These are phyloP conservation scores for Numenius phaeopus DNA, from an alignment of 2,797 vertebrate genomes.

Conservation along the genomic window DNA sequence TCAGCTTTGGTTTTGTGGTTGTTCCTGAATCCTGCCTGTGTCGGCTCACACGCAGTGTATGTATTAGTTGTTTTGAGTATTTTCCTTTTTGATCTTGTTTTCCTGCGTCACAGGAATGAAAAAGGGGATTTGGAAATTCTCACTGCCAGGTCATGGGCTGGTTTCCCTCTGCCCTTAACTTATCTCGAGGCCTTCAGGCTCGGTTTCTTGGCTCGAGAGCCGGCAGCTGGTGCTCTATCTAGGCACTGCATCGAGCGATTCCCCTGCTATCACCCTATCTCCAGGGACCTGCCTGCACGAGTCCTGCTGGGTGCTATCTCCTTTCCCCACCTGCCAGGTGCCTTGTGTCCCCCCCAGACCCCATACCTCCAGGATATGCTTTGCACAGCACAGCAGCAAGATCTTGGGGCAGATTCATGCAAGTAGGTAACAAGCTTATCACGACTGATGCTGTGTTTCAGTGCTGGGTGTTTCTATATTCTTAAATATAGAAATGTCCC, in stretches of 20 bases:
- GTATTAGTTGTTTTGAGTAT: not conserved
- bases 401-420: not conserved
- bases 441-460: accelerated
- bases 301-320: not conserved
- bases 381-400: not conserved
- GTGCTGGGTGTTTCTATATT: not conserved
- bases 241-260: not conserved
- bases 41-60: not conserved
- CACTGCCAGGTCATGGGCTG: not conserved
- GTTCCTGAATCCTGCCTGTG: not conserved
- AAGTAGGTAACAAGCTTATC: not conserved
- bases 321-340: not conserved
- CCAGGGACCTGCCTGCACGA: not conserved
- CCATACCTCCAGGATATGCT: not conserved
- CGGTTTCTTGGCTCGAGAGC: not conserved
- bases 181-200: slow-evolving; percentile 37
- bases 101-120: not conserved
- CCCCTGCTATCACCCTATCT: not conserved
- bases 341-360: accelerated
- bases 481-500: not conserved
- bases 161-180: not conserved
- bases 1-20: not conserved
- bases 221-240: slow-evolving; percentile 8
- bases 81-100: not conserved
- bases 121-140: slow-evolving; percentile 13